A percentile compares a stretch with the other conserved stretches of the same genome.
Evolutionary conservation across 2,797 vertebrate genomes (phyloP).

Genomic region (Argya squamiceps): DNA sequence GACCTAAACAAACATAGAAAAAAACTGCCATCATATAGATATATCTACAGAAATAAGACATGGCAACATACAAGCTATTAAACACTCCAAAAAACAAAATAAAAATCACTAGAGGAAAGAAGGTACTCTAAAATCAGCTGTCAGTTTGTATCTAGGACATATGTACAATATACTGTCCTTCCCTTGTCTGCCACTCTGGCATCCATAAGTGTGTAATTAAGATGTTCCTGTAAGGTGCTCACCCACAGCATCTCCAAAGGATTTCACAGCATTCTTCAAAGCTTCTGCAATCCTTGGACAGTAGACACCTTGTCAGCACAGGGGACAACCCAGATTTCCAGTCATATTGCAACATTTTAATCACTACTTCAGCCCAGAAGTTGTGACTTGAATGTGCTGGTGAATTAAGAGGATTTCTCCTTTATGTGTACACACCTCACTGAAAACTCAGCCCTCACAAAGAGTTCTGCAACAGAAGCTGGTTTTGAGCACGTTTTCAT

Average conservation of each 20-base stretch:
- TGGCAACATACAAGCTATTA: rapidly evolving
- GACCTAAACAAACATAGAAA: neutral
- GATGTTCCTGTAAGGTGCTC: neutral
- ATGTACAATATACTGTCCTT: neutral
- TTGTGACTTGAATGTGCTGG: neutral
- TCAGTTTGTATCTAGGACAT: neutral
- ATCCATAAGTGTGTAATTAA: neutral
- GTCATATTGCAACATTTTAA: too few relatives aligned
- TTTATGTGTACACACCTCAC: rapidly evolving
- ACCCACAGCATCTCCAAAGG: neutral
- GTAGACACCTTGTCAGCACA: too few relatives aligned
- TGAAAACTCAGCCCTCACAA: neutral
- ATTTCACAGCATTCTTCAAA: neutral
- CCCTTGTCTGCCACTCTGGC: neutral
- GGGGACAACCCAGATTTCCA: too few relatives aligned
- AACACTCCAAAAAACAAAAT: neutral
- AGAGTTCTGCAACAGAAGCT: neutral
- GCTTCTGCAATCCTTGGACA: neutral
- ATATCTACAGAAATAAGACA: neutral
- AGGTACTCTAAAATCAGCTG: neutral
- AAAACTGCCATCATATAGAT: neutral
- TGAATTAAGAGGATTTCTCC: neutral
- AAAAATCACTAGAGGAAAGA: neutral
- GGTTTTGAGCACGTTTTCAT: neutral
- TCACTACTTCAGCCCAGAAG: neutral